Conservation (phyloP, 2,113 vertebrate species). For the Xerus inauris region DNA sequence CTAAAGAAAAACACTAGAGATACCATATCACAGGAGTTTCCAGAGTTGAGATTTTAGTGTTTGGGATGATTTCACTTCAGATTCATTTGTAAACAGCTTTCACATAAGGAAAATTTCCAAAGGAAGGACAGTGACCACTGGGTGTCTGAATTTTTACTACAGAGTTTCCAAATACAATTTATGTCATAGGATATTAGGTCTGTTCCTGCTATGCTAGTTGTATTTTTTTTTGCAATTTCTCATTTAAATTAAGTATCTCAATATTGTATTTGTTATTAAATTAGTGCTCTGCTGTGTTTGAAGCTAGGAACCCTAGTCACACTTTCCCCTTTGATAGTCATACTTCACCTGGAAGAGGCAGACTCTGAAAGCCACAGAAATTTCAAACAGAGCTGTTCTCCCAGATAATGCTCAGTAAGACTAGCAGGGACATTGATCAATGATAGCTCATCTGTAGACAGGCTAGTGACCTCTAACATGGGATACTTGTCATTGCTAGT, state of each 20-base stretch:
- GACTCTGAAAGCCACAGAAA: not conserved
- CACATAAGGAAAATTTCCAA: slow-evolving; percentile 15
- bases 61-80: not conserved
- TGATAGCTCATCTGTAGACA: not conserved
- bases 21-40: not conserved
- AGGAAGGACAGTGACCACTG: slow-evolving; percentile 13
- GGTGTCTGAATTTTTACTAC: not conserved
- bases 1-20: not conserved
- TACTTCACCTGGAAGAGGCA: not conserved
- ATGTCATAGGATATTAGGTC: not conserved
- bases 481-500: not conserved
- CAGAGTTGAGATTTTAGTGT: not conserved
- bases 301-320: not conserved
- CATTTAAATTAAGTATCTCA: not conserved
- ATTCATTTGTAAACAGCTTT: slow-evolving; percentile 43
- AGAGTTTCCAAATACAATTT: not conserved
- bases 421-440: not conserved
- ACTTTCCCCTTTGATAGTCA: not conserved
- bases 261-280: not conserved
- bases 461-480: not conserved
- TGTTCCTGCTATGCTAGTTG: not conserved
- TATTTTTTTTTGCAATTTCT: not conserved
- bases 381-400: not conserved
- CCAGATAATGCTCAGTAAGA: not conserved
- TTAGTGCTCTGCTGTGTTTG: not conserved